Evolutionary conservation across 2,797 vertebrate genomes (phyloP).

Genomic region (Sparus aurata): DNA sequence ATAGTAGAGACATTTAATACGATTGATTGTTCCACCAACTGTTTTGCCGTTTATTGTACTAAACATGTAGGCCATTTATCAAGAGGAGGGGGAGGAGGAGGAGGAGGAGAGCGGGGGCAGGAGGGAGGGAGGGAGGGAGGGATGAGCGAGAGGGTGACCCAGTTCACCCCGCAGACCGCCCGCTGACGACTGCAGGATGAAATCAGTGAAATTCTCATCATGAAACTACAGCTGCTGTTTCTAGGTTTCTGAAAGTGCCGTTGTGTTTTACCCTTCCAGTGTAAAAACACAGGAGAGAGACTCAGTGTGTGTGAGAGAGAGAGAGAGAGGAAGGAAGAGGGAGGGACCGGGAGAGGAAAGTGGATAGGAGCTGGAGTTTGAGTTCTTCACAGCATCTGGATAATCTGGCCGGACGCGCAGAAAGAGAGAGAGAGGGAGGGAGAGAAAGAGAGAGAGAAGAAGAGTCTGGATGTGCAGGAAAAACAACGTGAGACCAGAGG

Average conservation of each 20-base stretch:
- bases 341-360: conserved; percentile 68
- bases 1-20: conserved; percentile 20
- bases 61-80: conserved; percentile 19
- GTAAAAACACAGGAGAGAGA: neutral
- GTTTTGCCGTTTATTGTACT: neutral
- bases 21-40: conserved; percentile 13
- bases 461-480: conserved; percentile 20
- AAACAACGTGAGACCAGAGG: neutral
- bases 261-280: conserved; percentile 8
- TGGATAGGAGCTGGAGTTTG: conserved; percentile 56
- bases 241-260: neutral
- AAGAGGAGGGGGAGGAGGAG: conserved; percentile 18
- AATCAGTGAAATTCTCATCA: conserved; percentile 11
- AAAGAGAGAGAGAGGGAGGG: neutral
- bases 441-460: neutral
- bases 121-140: conserved; percentile 22
- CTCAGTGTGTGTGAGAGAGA: neutral
- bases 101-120: neutral
- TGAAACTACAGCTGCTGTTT: conserved; percentile 1
- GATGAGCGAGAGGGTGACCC: conserved; percentile 58
- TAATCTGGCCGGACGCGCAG: conserved; percentile 5
- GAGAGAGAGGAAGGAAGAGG: conserved; percentile 28
- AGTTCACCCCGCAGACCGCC: conserved; percentile 49
- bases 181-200: conserved; percentile 20
- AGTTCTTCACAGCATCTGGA: conserved; percentile 64